Conservation (phyloP, 2,797 vertebrate genomes). For the Picus viridis region DNA sequence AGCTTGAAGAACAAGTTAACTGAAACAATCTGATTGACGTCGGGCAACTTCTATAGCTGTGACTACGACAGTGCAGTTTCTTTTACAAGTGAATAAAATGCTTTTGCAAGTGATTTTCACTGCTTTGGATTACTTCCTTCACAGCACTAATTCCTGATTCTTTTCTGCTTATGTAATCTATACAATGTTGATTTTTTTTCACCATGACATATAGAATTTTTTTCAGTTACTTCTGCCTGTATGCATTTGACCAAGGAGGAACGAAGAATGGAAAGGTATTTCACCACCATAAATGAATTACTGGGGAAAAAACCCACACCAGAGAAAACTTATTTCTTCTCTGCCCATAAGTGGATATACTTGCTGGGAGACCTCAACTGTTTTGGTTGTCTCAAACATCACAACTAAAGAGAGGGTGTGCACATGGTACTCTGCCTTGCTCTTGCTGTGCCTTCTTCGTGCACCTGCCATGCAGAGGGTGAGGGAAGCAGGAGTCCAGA, state of each 20-base stretch:
- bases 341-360: background rate
- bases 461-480: too few relatives aligned
- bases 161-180: background rate
- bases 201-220: background rate
- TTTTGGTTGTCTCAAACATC: too few relatives aligned
- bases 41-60: background rate
- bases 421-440: too few relatives aligned
- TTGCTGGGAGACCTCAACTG: too few relatives aligned
- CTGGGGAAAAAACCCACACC: background rate
- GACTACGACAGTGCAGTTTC: background rate
- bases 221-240: background rate
- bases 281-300: background rate
- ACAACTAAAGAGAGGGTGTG: too few relatives aligned
- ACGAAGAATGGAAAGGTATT: background rate
- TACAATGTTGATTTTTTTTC: slow-evolving; percentile 12
- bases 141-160: background rate
- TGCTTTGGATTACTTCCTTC: background rate
- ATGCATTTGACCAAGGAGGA: background rate
- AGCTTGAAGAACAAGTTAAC: background rate
- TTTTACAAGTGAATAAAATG: background rate
- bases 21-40: background rate
- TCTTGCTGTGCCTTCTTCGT: too few relatives aligned
- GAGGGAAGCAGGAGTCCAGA: too few relatives aligned
- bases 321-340: background rate
- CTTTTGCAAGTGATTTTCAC: slow-evolving; percentile 16